Base-by-base conservation (phyloP, 2,888 invertebrate species). In the Limnephilus rhombicus region DNA sequence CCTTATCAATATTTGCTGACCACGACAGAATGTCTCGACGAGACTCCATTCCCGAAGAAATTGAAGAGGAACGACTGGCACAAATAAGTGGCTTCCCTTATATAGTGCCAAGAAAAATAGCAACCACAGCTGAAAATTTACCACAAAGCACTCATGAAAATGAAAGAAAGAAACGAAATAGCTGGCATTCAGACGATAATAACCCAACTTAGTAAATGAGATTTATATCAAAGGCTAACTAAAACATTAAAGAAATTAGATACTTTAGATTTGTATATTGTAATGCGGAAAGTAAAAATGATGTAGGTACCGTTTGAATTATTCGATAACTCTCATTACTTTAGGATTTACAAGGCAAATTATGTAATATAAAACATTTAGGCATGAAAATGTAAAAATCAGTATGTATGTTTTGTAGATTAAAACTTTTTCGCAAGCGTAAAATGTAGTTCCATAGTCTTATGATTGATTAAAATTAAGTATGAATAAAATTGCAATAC, bases 1-100 rank as follows among this genome's bases (percentile, higher is more conserved):
- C 95, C 80, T 94, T 95, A 91, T 95, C 95, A 94, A 96, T 95
- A 45, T 96, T 97, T 37, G 96, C 96, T 12, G 96, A 97, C 94
- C 97, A 96, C 95, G 97, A 97, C 94, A 95, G 95, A 0, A 93
- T 92, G 90, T 80, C 92, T 34, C 96, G 96, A 12, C 95, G 96
- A 15, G 97, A 97, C 94, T 97, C 97, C n/a, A 97, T 97, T 91
- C 97, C 97, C 0, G 97, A 97, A 94, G 97, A 97, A 94, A 95
- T 95, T 0, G 96, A 96, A 89, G 96, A 96, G 93, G 96, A 96
- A 88, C 94, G 95, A 2, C 94, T 96, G 15, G 94, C 95, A 4
- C 94, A 95, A 49, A 95, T 95, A 92, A 94, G 94, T 34, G 95
- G 95, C 4, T 91, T 92, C 45, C n/a, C 92, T 15, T 93, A 92